These are phyloP conservation scores for Zootoca vivipara DNA, from an alignment of 2,113 vertebrate species.

Conservation along the genomic window DNA sequence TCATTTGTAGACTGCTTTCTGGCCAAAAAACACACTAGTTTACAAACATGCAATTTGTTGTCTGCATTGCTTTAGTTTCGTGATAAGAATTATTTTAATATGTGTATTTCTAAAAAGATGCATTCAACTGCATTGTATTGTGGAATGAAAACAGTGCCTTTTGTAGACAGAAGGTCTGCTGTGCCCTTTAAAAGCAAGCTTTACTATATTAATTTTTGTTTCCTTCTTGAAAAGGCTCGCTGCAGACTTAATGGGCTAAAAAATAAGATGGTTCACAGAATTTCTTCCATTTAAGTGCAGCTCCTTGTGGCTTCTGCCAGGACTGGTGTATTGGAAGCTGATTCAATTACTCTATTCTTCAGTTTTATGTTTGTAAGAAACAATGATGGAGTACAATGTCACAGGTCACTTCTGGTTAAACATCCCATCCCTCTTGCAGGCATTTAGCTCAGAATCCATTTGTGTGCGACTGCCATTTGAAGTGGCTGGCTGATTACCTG, in stretches of 20 bases:
- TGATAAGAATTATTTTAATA: slow-evolving; percentile 30
- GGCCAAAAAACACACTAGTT: not conserved
- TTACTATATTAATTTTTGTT: slow-evolving; percentile 40
- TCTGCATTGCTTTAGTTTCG: slow-evolving; percentile 12
- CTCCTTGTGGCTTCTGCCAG: slow-evolving; percentile 40
- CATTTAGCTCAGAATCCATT: slow-evolving; percentile 99
- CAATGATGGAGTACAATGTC: slow-evolving; percentile 45
- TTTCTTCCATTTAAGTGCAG: slow-evolving; percentile 44
- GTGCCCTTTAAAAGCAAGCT: slow-evolving; percentile 34
- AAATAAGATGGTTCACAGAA: slow-evolving; percentile 28
- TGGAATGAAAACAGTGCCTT: not conserved
- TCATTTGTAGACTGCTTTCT: slow-evolving; percentile 18
- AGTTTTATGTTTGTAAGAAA: slow-evolving; percentile 29
- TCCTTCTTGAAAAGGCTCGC: slow-evolving; percentile 12
- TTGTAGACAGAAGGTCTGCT: not conserved
- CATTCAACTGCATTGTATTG: slow-evolving; percentile 10
- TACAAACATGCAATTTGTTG: not conserved
- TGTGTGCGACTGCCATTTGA: slow-evolving; percentile 99
- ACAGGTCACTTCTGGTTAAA: slow-evolving; percentile 70
- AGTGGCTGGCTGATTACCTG: slow-evolving; percentile 98
- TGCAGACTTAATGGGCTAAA: slow-evolving; percentile 44
- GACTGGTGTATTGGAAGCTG: slow-evolving; percentile 50
- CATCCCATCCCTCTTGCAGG: slow-evolving; percentile 76
- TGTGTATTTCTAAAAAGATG: not conserved
- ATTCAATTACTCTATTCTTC: slow-evolving; percentile 57